Evolutionary conservation across 2,113 vertebrate genomes (phyloP).

Genomic region (Melanerpes aurifrons): DNA sequence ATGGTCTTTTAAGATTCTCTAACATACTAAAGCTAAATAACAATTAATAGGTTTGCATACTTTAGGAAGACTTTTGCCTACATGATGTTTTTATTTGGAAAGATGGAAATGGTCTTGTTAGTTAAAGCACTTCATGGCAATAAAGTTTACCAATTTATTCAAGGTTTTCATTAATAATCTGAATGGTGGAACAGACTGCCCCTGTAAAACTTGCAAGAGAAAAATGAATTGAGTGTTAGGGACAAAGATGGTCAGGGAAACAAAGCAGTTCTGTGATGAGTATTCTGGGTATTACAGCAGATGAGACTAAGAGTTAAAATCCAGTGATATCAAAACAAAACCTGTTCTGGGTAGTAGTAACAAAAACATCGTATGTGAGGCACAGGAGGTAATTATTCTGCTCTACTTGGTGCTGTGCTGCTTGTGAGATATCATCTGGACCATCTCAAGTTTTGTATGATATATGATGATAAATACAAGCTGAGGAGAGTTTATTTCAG

Average conservation of each 20-base stretch:
- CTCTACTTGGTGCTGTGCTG: slow-evolving; percentile 44
- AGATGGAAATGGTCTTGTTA: background rate
- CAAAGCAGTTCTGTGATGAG: background rate
- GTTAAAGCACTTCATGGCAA: background rate
- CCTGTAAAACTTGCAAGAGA: background rate
- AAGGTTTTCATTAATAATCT: background rate
- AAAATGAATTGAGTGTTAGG: background rate
- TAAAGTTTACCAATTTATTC: background rate
- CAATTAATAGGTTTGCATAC: background rate
- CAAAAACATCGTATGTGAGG: slow-evolving; percentile 42
- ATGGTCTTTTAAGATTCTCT: background rate
- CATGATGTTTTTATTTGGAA: accelerated
- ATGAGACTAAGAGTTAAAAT: slow-evolving; percentile 14
- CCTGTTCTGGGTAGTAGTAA: background rate
- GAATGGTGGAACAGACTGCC: background rate
- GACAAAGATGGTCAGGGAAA: background rate
- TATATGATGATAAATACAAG: background rate
- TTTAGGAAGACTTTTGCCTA: background rate
- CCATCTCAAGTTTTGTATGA: background rate
- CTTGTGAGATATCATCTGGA: slow-evolving; percentile 5
- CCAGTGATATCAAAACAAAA: background rate
- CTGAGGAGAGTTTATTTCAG: background rate
- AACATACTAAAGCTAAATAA: background rate
- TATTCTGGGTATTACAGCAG: background rate
- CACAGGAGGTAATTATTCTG: slow-evolving; percentile 68